Evolutionary conservation across 2,113 vertebrate species (phyloP).

Genomic region (Anthoscopus minutus): DNA sequence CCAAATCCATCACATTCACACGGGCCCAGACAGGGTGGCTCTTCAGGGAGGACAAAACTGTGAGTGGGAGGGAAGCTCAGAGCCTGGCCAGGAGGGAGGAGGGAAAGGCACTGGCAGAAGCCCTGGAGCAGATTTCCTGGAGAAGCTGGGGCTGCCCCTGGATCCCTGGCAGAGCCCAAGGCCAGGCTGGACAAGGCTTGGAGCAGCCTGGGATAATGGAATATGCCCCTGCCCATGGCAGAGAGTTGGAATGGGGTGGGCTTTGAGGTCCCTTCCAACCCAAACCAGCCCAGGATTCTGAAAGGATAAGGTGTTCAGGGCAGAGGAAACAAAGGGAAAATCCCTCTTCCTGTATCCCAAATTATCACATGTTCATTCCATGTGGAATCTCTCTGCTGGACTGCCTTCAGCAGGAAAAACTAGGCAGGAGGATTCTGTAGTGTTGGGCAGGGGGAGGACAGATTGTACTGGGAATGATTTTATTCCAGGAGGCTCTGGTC

Average conservation of each 20-base stretch:
- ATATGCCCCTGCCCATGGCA: not conserved
- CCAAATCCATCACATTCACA: slow-evolving; percentile 96
- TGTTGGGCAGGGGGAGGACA: not conserved
- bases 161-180: not conserved
- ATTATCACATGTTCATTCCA: fast-evolving
- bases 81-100: not conserved
- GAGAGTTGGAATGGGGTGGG: not conserved
- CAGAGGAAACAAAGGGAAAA: not conserved
- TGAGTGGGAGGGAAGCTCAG: slow-evolving; percentile 46
- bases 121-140: not conserved
- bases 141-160: not conserved
- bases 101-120: not conserved
- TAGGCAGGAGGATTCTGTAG: not conserved
- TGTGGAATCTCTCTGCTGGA: not conserved
- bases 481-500: not conserved
- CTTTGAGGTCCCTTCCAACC: not conserved
- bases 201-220: not conserved
- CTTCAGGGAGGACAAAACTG: slow-evolving; percentile 98
- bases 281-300: not conserved
- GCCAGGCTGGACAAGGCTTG: not conserved
- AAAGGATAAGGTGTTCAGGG: not conserved
- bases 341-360: not conserved
- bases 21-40: slow-evolving; percentile 96
- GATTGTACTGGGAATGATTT: fast-evolving
- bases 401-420: not conserved